phyloP scores from a whole-genome alignment of 2,888 invertebrate species.

The Dendrolimus pini region DNA sequence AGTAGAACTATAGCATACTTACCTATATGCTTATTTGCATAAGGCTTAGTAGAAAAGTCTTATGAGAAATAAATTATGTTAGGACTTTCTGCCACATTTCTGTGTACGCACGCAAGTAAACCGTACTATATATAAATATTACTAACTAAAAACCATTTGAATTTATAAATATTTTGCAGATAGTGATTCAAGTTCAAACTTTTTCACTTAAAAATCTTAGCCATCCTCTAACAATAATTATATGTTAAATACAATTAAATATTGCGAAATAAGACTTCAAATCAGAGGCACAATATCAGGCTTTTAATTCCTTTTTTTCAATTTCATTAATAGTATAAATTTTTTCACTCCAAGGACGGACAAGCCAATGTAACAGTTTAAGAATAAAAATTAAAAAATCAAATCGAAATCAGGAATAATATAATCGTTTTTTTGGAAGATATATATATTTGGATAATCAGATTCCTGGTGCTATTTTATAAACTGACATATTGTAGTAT shows the following conservation, averaged over 20 bases:
- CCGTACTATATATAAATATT: too few species aligned
- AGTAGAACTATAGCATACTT: too few species aligned
- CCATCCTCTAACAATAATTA: constrained; percentile 13
- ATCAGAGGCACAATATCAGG: constrained; percentile 66
- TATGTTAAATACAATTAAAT: constrained; percentile 19
- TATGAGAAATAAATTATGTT: too few species aligned
- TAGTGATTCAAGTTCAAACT: not conserved
- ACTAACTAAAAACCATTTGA: too few species aligned
- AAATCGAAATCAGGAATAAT: not conserved
- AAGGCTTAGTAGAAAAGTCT: too few species aligned
- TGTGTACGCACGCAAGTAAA: too few species aligned
- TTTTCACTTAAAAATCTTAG: not conserved
- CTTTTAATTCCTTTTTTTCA: constrained; percentile 36
- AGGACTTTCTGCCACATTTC: too few species aligned
- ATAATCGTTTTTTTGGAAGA: not conserved
- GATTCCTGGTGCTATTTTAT: too few species aligned
- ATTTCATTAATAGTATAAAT: not conserved
- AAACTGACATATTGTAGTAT: too few species aligned
- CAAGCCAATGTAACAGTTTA: constrained; percentile 35
- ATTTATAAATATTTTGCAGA: too few species aligned
- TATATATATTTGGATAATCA: not conserved
- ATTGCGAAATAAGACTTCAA: constrained; percentile 47
- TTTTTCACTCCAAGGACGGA: constrained; percentile 62
- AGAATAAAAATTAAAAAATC: constrained; percentile 15
- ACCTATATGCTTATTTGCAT: too few species aligned